Evolutionary conservation across 2,113 vertebrate species (phyloP).

Genomic region (Megalops atlanticus): DNA sequence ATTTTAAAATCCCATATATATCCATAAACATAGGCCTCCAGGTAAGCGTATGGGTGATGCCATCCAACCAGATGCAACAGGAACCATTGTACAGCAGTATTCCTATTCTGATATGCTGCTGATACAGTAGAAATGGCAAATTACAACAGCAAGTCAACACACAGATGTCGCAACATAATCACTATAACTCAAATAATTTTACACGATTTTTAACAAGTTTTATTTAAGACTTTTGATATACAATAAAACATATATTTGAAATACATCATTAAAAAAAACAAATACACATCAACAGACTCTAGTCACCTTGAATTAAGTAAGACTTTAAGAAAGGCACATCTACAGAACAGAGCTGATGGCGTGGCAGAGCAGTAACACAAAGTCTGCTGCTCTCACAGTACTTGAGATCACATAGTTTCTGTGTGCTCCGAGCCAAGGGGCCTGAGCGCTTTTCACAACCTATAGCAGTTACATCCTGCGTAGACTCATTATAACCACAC

Average conservation of each 20-base stretch:
- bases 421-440: not conserved
- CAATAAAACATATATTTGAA: slow-evolving; percentile 22
- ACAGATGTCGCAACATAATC: not conserved
- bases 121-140: not conserved
- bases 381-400: not conserved
- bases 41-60: not conserved
- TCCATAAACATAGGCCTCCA: too few species aligned
- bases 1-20: too few species aligned
- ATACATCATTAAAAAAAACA: not conserved
- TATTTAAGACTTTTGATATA: slow-evolving; percentile 30
- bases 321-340: not conserved
- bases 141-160: not conserved
- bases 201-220: slow-evolving; percentile 14
- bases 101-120: not conserved
- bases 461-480: not conserved
- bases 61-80: slow-evolving; percentile 8
- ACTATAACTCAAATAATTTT: not conserved
- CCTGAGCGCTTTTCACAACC: slow-evolving; percentile 18
- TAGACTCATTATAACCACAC: not conserved
- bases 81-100: not conserved
- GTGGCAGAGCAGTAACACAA: not conserved
- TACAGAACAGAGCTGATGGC: not conserved
- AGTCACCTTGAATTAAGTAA: not conserved
- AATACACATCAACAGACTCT: too few species aligned
- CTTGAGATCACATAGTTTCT: not conserved